These are phyloP conservation scores for Pogonus chalceus DNA, from an alignment of 1,140 invertebrate genomes.

Conservation along the genomic window DNA sequence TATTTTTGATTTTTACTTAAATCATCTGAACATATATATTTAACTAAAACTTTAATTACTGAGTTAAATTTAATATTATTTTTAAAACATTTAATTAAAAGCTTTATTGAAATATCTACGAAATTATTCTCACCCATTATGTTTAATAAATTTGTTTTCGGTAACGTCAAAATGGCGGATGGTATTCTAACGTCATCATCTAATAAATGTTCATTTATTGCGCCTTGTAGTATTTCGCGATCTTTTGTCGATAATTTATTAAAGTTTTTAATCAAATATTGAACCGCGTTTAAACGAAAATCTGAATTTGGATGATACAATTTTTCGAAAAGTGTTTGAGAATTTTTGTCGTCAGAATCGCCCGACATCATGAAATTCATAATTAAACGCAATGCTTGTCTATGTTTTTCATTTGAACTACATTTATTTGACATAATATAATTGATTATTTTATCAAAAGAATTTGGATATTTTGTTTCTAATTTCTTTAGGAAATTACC, in stretches of 20 bases:
- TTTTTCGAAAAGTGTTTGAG: slow-evolving; percentile 48
- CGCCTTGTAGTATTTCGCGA: slow-evolving; percentile 43
- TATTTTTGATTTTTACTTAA: slow-evolving; percentile 19
- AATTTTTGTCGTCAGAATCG: slow-evolving; percentile 23
- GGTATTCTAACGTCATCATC: slow-evolving; percentile 48
- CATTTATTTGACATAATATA: slow-evolving; percentile 28
- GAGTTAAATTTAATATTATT: too few relatives aligned
- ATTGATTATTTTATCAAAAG: slow-evolving; percentile 49
- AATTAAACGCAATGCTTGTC: slow-evolving; percentile 16
- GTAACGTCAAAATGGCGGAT: slow-evolving; percentile 34
- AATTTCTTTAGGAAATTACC: slow-evolving; percentile 39
- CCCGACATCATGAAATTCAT: slow-evolving; percentile 32
- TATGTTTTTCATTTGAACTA: slow-evolving; percentile 24
- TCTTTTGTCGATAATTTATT: slow-evolving; percentile 38
- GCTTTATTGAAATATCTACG: neutral
- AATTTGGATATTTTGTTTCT: slow-evolving; percentile 52
- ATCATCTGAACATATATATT: neutral
- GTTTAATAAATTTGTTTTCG: neutral
- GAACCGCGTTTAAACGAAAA: slow-evolving; percentile 49
- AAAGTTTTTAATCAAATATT: slow-evolving; percentile 43
- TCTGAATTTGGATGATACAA: slow-evolving; percentile 52
- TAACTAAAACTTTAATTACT: too few relatives aligned
- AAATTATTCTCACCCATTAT: neutral
- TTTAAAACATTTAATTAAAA: neutral
- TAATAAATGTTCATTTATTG: slow-evolving; percentile 43